phyloP scores from a whole-genome alignment of 2,888 invertebrate species.

The Phania funesta region DNA sequence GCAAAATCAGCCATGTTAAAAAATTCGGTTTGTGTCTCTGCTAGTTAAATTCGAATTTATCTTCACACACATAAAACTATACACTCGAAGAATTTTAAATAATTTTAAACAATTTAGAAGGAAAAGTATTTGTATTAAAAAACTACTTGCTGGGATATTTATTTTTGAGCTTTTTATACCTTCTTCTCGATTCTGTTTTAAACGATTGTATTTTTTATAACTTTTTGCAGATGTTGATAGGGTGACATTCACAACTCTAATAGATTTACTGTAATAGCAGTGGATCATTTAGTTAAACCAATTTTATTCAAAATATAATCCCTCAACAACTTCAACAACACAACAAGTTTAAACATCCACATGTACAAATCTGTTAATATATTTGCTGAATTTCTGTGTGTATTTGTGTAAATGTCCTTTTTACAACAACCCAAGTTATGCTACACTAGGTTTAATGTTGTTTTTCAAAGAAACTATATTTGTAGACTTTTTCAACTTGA shows the following conservation, averaged over 20 bases:
- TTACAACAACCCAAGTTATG: constrained; percentile 43
- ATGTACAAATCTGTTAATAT: background rate
- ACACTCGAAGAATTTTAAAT: too few species aligned
- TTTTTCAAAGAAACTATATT: background rate
- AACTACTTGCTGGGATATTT: too few species aligned
- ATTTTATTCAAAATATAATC: constrained; percentile 29
- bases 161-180: too few species aligned
- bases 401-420: background rate
- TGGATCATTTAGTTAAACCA: background rate
- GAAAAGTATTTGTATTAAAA: too few species aligned
- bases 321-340: background rate
- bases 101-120: too few species aligned
- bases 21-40: too few species aligned
- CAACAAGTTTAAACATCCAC: background rate
- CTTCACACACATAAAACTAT: too few species aligned
- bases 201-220: too few species aligned
- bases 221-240: too few species aligned
- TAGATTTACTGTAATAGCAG: background rate
- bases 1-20: too few species aligned
- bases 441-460: constrained; percentile 43
- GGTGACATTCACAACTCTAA: background rate
- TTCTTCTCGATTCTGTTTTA: too few species aligned
- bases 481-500: background rate
- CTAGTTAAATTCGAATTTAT: too few species aligned
- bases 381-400: background rate